Conservation (phyloP, 2,797 vertebrate species). For the Myotis myotis region DNA sequence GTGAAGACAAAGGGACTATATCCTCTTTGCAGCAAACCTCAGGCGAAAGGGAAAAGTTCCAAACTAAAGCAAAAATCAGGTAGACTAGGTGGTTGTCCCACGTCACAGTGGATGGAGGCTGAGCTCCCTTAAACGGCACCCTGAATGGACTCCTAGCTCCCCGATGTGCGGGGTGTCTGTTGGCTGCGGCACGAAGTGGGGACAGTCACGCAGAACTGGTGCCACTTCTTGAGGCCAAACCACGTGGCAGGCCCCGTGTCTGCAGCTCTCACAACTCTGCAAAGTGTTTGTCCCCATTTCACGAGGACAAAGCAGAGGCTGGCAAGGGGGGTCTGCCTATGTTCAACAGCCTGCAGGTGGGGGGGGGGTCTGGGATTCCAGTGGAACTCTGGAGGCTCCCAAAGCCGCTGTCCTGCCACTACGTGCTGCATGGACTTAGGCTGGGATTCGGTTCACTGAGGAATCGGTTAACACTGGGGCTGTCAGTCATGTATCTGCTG, state of each 20-base stretch:
- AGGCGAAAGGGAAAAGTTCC: not conserved
- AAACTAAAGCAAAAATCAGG: not conserved
- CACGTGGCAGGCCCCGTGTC: accelerated
- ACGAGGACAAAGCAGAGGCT: not conserved
- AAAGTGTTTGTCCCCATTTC: not conserved
- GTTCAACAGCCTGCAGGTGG: not conserved
- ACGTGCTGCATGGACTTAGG: accelerated
- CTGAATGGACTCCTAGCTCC: accelerated
- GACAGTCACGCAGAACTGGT: not conserved
- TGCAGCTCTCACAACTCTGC: not conserved
- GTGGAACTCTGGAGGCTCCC: not conserved
- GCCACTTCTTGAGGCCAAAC: too few species aligned
- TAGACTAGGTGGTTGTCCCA: not conserved
- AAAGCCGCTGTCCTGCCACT: not conserved
- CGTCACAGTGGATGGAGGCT: not conserved
- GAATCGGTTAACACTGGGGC: accelerated
- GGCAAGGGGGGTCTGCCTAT: not conserved
- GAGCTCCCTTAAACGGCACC: not conserved
- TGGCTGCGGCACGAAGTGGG: not conserved
- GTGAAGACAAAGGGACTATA: not conserved
- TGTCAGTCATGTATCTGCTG: not conserved
- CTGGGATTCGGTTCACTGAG: not conserved
- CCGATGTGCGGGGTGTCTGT: accelerated
- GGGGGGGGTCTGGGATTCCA: not conserved
- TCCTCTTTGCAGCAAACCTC: not conserved